Evolutionary conservation across 2,888 invertebrate species (phyloP).

Genomic region (Rhingia rostrata): DNA sequence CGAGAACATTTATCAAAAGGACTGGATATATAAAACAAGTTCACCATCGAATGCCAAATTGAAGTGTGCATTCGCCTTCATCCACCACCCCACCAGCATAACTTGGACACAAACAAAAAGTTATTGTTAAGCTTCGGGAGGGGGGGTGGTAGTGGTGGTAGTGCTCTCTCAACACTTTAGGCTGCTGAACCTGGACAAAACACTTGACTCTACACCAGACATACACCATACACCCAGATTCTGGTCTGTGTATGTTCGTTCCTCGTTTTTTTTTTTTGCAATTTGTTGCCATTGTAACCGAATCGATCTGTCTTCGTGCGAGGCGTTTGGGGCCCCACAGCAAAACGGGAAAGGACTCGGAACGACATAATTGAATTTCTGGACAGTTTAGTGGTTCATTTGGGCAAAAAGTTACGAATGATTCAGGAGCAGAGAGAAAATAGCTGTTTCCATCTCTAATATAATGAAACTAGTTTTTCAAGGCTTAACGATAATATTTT

Average conservation of each 20-base stretch:
- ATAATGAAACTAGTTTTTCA: constrained; percentile 24
- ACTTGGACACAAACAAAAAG: constrained; percentile 12
- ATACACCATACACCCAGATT: neutral
- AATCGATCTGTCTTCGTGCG: constrained; percentile 65
- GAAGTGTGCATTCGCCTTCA: neutral
- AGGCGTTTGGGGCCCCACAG: neutral
- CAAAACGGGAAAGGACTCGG: constrained; percentile 9
- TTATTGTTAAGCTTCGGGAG: constrained; percentile 53
- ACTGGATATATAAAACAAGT: constrained; percentile 10
- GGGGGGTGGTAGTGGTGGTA: too few species aligned
- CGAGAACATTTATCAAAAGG: constrained; percentile 32
- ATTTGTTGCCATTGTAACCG: constrained; percentile 56
- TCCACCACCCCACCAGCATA: too few species aligned
- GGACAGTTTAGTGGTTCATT: constrained; percentile 63
- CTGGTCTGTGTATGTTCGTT: constrained; percentile 1
- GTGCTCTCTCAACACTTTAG: constrained; percentile 32
- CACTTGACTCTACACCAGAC: constrained; percentile 27
- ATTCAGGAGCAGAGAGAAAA: neutral
- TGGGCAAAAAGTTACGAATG: constrained; percentile 19
- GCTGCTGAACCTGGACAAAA: constrained; percentile 37
- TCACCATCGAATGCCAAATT: constrained; percentile 4
- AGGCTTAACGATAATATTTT: constrained; percentile 39
- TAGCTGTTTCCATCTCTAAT: neutral
- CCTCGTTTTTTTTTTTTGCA: constrained; percentile 45
- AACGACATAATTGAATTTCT: constrained; percentile 66